Percentiles rank a stretch among this genome's conserved stretches.
Conservation (phyloP, 1,140 invertebrate genomes). For the Wiebesia pumilae region DNA sequence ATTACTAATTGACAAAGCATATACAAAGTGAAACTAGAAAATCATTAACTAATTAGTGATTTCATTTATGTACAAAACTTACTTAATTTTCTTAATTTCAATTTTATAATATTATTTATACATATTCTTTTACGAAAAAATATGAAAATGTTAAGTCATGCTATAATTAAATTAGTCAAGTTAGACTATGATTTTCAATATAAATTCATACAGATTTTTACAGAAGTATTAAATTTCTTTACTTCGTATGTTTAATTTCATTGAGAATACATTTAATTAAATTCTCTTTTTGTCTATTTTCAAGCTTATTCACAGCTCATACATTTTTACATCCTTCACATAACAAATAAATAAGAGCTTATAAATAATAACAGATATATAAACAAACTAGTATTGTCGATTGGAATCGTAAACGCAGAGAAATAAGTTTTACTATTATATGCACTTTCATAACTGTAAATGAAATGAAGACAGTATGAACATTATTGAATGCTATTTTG, state of each 20-base stretch:
- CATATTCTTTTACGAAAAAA: conserved; percentile 27
- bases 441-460: conserved; percentile 10
- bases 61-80: conserved; percentile 48
- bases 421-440: conserved; percentile 2
- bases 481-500: not conserved
- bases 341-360: conserved; percentile 50
- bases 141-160: conserved; percentile 10
- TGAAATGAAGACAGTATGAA: not conserved
- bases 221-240: conserved; percentile 24
- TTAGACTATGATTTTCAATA: conserved; percentile 4
- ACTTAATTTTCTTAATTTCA: conserved; percentile 1
- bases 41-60: conserved; percentile 41
- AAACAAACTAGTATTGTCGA: conserved; percentile 22
- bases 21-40: conserved; percentile 44
- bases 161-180: conserved; percentile 16
- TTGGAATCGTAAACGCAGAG: not conserved
- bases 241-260: conserved; percentile 31
- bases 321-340: conserved; percentile 41
- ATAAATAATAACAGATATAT: conserved; percentile 44
- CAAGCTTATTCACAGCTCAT: conserved; percentile 38
- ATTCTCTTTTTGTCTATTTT: conserved; percentile 9
- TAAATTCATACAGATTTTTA: conserved; percentile 34
- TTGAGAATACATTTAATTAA: conserved; percentile 18
- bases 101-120: conserved; percentile 48
- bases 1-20: conserved; percentile 47